phyloP scores from a whole-genome alignment of 2,888 invertebrate genomes.

The Sarcophaga carnaria region DNA sequence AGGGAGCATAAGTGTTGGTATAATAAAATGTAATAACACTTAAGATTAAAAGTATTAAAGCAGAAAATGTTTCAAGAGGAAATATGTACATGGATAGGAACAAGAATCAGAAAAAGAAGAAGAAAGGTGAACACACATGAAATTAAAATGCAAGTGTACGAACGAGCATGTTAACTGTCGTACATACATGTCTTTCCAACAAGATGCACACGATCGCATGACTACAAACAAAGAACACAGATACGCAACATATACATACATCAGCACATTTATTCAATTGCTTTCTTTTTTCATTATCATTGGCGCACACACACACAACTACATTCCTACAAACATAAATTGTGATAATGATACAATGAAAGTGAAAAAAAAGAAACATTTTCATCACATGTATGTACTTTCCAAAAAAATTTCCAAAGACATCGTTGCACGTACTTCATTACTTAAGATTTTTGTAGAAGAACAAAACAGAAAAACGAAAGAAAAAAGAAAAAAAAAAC shows the following conservation, averaged over 20 bases:
- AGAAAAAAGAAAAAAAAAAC: not conserved
- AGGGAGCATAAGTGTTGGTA: not conserved
- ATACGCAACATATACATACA: slow-evolving; percentile 5
- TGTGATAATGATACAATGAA: not conserved
- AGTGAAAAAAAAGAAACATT: not conserved
- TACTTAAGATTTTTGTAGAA: slow-evolving; percentile 31
- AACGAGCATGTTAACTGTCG: not conserved
- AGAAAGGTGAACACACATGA: not conserved
- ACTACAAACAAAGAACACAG: slow-evolving; percentile 30
- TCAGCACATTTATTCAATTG: not conserved
- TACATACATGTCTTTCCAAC: not conserved
- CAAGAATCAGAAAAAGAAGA: not conserved
- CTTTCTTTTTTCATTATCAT: slow-evolving; percentile 26
- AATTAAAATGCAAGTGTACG: slow-evolving; percentile 37
- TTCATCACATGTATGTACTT: not conserved
- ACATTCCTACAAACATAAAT: not conserved
- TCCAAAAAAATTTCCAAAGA: not conserved
- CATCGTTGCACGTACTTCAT: slow-evolving; percentile 2
- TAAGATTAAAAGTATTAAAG: slow-evolving; percentile 59
- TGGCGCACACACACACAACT: not conserved
- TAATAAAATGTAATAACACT: slow-evolving; percentile 55
- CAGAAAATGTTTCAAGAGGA: slow-evolving; percentile 34
- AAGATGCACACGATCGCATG: slow-evolving; percentile 15
- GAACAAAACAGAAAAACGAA: not conserved
- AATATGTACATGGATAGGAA: not conserved